Base-by-base conservation (phyloP, 2,888 invertebrate genomes). In the Microchrysa polita region DNA sequence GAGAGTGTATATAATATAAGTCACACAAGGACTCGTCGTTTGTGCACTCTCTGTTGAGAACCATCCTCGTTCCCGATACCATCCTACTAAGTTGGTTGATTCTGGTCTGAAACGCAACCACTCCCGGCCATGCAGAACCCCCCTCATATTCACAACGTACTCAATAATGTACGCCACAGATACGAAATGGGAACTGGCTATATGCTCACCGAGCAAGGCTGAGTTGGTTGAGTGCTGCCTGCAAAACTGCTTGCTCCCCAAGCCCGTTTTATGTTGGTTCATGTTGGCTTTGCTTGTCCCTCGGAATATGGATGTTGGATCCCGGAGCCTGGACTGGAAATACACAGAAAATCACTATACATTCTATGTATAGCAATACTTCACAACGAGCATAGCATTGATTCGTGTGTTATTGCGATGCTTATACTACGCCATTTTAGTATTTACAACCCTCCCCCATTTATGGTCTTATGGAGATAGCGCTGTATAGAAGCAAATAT, bases 401-500 rank as follows among this genome's bases (percentile, higher is more conserved):
- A 75, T 73, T 73, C 71, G 61, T 69, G 59, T 73, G 67, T 63
- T 73, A 69, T 74, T 74, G 27, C 59, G 57, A 65, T 74, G 74
- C 73, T 73, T 73, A 67, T 67, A 74, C 60, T 74, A 72, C 67
- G 75, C 73, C 72, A 73, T 73, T 73, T 73, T 72, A 60, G 71
- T 75, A 71, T 72, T 74, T 75, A 72, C 73, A 75, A 72, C 67
- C 61, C 73, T 61, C 75, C 53, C 57, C 71, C 71, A 57, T 57
- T 71, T 16, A 55, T 34, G 12, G n/a, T 16, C 52, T 34, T 34
- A 34, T 22, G 67, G 23, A 27, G 14, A 14, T 42, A 40, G 44
- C 44, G 42, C 27, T 42, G 16, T 42, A n/a, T n/a, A 23, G 14
- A 34, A 34, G 27, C 5, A 40, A 61, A 67, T 53, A 23, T 23